Conservation (phyloP, 2,888 invertebrate genomes). For the Trissolcus japonicus region DNA sequence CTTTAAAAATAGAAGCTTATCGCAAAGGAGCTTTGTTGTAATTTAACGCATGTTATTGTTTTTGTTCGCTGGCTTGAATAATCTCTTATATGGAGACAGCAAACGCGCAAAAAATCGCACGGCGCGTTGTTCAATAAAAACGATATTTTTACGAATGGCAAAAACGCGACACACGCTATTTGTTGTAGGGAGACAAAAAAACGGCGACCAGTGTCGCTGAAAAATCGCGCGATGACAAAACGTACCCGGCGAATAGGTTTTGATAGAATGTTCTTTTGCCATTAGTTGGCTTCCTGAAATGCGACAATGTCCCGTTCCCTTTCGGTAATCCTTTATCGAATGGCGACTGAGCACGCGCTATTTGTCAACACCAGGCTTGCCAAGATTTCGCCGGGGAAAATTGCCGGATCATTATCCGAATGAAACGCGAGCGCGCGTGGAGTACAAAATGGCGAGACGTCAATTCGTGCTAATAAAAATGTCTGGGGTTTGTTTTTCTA, state of each 20-base stretch:
- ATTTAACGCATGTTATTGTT: too few species aligned
- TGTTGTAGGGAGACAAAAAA: neutral
- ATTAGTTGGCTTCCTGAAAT: constrained; percentile 53
- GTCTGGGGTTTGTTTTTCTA: constrained; percentile 24
- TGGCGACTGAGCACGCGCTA: constrained; percentile 59
- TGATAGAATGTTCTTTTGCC: constrained; percentile 56
- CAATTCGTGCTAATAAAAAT: constrained; percentile 56
- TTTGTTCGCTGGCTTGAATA: constrained; percentile 6
- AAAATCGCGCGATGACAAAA: constrained; percentile 53
- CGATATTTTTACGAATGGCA: constrained; percentile 30
- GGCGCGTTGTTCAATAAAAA: constrained; percentile 38
- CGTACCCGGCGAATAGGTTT: constrained; percentile 50
- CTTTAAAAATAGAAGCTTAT: too few species aligned
- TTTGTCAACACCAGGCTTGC: constrained; percentile 61
- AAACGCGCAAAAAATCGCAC: constrained; percentile 20
- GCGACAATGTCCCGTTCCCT: constrained; percentile 49
- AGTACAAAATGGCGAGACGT: constrained; percentile 32
- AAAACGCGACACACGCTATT: too few species aligned
- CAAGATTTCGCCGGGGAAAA: constrained; percentile 53
- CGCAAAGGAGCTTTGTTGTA: too few species aligned
- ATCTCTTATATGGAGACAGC: constrained; percentile 2
- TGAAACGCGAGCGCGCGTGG: constrained; percentile 12
- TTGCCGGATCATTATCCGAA: constrained; percentile 61
- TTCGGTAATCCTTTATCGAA: constrained; percentile 63
- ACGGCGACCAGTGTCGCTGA: constrained; percentile 14